Evolutionary conservation across 37 sponge, comb jelly and placozoan genomes (phyloP), one percentile per base, ranked within the genome.

Genomic region (Theonella swinhoei): DNA sequence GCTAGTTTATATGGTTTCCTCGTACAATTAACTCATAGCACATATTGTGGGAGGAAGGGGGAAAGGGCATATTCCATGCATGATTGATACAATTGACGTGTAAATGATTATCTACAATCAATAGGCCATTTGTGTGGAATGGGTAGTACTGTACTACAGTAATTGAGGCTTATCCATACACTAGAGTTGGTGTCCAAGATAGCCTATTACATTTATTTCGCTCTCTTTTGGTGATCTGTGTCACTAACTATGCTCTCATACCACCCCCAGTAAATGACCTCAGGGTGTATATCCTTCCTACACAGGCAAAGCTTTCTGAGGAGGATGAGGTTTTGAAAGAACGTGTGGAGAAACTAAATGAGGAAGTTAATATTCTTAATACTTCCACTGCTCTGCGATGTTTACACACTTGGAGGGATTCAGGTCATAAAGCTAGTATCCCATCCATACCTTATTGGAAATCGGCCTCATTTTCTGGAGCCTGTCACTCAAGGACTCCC

Each of bases 251-350:
- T 47, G 54, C 14, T 47, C 54, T 14, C 14, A 47, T 47, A 47
- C 54, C 54, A 47, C 11, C 14, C 54, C 54, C n/a, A 47, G 14
- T 14, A 47, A 47, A 47, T 47, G 7, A 17, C 11, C 54, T 17
- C 54, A 47, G 11, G 54, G 14, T 47, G 7, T 7, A 47, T 47
- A 17, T 7, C 11, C 14, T 47, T 47, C 7, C 14, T 71, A 64
- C 26, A n/a, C 47, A 83, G 84, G 68, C 67, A 1, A 74, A 75
- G 67, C 42, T 75, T 9, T 74, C 75, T 54, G 76, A 75, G 40
- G 84, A 83, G 36, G 75, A 83, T 29, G 41, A 40, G 4, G 43
- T 66, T 33, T 31, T 83, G 4, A 41, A 83, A 35, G 68, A 83
- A 36, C 42, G 84, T 11, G 1, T 83, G 30, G 37, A 75, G 30